Percentiles rank a stretch among this genome's conserved stretches.
These are phyloP conservation scores for Pipa parva DNA, from an alignment of 2,113 vertebrate species.

Conservation along the genomic window DNA sequence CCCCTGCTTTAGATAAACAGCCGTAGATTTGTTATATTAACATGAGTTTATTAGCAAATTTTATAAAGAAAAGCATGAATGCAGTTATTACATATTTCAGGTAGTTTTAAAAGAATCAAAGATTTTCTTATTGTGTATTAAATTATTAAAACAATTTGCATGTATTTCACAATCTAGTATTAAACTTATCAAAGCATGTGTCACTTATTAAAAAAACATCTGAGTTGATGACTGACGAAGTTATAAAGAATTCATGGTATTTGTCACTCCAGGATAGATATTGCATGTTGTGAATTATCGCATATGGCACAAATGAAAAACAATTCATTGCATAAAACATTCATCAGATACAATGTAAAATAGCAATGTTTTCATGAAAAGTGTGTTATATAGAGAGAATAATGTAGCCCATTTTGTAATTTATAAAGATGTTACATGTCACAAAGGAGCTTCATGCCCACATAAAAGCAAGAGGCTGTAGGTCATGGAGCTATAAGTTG, in stretches of 20 bases:
- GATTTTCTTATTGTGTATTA: constrained; percentile 16
- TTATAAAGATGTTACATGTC: too few relatives aligned
- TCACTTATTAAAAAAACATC: constrained; percentile 26
- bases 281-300: constrained; percentile 12
- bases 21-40: too few relatives aligned
- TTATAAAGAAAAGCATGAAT: neutral
- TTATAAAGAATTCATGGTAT: constrained; percentile 20
- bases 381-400: too few relatives aligned
- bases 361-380: neutral
- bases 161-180: constrained; percentile 35
- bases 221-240: constrained; percentile 26
- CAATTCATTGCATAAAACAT: neutral
- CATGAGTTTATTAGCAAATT: too few relatives aligned
- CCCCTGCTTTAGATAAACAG: too few relatives aligned
- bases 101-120: constrained; percentile 4
- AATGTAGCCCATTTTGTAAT: too few relatives aligned
- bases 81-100: constrained; percentile 4
- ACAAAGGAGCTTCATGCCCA: too few relatives aligned
- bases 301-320: neutral
- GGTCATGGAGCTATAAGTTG: too few relatives aligned
- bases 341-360: neutral
- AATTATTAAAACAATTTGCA: constrained; percentile 36
- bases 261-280: constrained; percentile 8
- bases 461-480: too few relatives aligned
- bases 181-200: constrained; percentile 35